phyloP scores from a whole-genome alignment of 2,888 invertebrate genomes.

The Caenorhabditis virilis region DNA sequence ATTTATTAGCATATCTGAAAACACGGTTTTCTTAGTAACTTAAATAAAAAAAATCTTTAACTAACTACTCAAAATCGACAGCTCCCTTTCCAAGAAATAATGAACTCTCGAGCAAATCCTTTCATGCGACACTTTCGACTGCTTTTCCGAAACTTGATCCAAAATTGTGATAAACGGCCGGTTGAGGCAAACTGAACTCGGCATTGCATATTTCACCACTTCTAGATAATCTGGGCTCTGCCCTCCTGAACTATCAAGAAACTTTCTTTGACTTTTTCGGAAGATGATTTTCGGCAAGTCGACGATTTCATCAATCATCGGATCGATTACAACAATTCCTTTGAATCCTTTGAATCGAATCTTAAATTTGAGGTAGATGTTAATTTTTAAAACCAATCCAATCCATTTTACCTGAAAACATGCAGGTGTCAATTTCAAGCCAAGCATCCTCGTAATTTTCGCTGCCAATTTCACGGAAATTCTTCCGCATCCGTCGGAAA shows the following conservation, averaged over 20 bases:
- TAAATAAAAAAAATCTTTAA: constrained; percentile 1
- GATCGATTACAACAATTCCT: constrained; percentile 64
- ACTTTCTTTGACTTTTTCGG: constrained; percentile 62
- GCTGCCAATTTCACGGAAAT: constrained; percentile 19
- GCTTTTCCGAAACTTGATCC: constrained; percentile 57
- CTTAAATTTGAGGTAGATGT: no score
- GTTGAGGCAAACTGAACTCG: constrained; percentile 66
- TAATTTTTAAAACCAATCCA: no score
- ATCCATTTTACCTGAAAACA: constrained; percentile 60
- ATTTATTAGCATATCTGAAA: constrained; percentile 52
- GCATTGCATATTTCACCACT: constrained; percentile 62
- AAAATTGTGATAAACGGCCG: constrained; percentile 68
- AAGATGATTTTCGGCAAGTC: constrained; percentile 37
- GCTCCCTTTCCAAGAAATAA: constrained; percentile 48
- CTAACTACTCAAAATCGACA: constrained; percentile 33
- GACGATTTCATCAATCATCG: constrained; percentile 42
- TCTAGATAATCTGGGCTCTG: constrained; percentile 30
- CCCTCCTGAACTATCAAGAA: constrained; percentile 42
- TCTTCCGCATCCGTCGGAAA: constrained; percentile 62
- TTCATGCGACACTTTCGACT: constrained; percentile 31
- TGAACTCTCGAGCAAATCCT: constrained; percentile 43
- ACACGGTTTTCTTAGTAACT: neutral
- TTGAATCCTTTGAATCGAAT: constrained; percentile 67
- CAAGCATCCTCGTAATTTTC: constrained; percentile 29
- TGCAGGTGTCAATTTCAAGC: constrained; percentile 46